Base-by-base conservation (phyloP, 2,888 invertebrate genomes). In the Melolontha melolontha region DNA sequence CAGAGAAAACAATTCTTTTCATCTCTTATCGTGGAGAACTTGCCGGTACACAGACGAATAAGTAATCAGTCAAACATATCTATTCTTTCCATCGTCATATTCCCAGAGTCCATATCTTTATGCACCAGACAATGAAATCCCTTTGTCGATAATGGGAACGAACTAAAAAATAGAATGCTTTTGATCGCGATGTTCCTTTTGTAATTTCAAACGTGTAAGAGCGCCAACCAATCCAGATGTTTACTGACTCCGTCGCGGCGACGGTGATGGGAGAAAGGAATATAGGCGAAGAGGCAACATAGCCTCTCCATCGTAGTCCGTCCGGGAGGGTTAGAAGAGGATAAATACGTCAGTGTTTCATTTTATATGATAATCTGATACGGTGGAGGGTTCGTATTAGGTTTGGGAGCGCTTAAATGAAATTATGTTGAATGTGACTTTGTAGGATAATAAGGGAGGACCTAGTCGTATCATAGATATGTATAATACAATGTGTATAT, bases 321-420 rank as follows among this genome's bases (percentile, higher is more conserved):
- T 47, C 47, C 10, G 17, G 8, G 12, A 42, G 16, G 8, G 8
- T 8, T 8, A 10, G 12, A 14, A 8, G 47, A n/a, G 17, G 8
- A 10, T 8, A 14, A 47, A 8, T 17, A n/a, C 14, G 47, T 8
- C 16, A 44, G 44, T 10, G 27, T 59, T 44, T 44, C 27, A 59
- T 59, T 59, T 44, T 27, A 44, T 44, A 59, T 59, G 59, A 59
- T 59, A 59, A 59, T 59, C 59, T 59, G 44, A 44, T 59, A 59
- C 44, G 44, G 59, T 42, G 10, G 27, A 44, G 59, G 44, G 27
- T 16, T 11, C 12, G 44, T 44, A 59, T 59, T 44, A 44, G 44
- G 16, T 59, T 59, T 44, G 59, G 42, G 17, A 59, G 44, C 29
- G 59, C 44, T 29, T 44, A 59, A 44, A 59, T 59, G 59, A 59